Evolutionary conservation across 2,113 vertebrate genomes (phyloP).

Genomic region (Strigops habroptila): DNA sequence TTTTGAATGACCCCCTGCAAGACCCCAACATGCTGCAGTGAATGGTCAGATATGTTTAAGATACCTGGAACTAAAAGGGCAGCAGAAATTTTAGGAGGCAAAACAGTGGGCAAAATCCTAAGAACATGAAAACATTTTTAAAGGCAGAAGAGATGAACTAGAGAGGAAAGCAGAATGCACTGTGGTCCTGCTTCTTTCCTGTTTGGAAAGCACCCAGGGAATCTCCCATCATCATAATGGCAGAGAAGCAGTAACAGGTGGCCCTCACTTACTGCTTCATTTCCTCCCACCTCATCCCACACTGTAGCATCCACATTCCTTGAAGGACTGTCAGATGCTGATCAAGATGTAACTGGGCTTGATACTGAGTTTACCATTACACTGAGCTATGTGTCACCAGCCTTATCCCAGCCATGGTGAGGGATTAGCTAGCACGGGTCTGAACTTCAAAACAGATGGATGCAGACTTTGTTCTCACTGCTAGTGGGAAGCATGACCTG

Average conservation of each 20-base stretch:
- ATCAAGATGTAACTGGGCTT: not conserved
- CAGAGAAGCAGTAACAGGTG: not conserved
- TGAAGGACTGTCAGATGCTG: not conserved
- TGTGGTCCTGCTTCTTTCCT: fast-evolving
- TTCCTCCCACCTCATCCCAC: not conserved
- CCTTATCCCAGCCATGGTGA: not conserved
- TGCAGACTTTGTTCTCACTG: not conserved
- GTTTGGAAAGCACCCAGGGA: not conserved
- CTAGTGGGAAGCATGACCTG: not conserved
- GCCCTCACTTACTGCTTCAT: not conserved
- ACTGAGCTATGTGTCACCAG: not conserved
- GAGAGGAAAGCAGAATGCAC: not conserved
- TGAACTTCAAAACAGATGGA: not conserved
- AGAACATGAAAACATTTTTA: fast-evolving
- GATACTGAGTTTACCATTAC: not conserved
- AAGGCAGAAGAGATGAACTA: not conserved
- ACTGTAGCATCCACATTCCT: not conserved
- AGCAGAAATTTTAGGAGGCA: not conserved
- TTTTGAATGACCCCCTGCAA: not conserved
- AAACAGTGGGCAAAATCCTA: not conserved
- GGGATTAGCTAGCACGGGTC: not conserved
- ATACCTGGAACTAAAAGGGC: no score
- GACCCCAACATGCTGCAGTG: fast-evolving
- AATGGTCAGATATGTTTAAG: fast-evolving
- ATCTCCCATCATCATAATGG: not conserved